Conservation (phyloP, 2,888 invertebrate genomes). For the Ethmia dodecea region DNA sequence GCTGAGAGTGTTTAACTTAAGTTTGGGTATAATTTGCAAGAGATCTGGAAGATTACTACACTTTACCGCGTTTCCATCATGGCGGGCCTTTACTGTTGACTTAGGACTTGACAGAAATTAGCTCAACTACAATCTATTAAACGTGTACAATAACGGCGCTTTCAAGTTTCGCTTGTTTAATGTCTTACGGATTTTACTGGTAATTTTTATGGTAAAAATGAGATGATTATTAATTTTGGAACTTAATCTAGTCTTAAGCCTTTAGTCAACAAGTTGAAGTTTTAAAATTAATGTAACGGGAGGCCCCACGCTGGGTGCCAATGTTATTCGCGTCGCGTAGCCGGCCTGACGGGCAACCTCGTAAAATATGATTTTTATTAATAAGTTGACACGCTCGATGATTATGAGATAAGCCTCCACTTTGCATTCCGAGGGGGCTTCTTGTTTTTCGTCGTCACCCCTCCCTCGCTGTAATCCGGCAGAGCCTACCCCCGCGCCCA, state of each 20-base stretch:
- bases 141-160: conserved; percentile 30
- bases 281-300: conserved; percentile 40
- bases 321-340: conserved; percentile 57
- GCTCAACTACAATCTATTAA: conserved; percentile 39
- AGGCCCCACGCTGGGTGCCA: conserved; percentile 13
- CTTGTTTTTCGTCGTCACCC: conserved; percentile 61
- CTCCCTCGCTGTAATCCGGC: conserved; percentile 51
- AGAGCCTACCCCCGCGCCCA: conserved; percentile 39
- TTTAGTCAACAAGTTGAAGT: conserved; percentile 36
- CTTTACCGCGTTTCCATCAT: conserved; percentile 45
- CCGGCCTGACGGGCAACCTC: conserved; percentile 41
- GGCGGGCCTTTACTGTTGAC: conserved; percentile 53
- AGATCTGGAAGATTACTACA: conserved; percentile 67
- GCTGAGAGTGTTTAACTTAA: conserved; percentile 52
- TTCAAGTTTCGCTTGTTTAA: too few relatives aligned
- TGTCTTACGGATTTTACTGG: too few relatives aligned
- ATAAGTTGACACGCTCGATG: conserved; percentile 77
- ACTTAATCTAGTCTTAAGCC: neutral
- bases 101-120: conserved; percentile 65
- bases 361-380: conserved; percentile 78
- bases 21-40: conserved; percentile 64
- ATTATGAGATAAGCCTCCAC: conserved; percentile 76
- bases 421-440: conserved; percentile 70
- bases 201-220: too few relatives aligned
- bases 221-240: too few relatives aligned